Conservation (phyloP, 2,888 invertebrate species). For the Watsonalla binaria region DNA sequence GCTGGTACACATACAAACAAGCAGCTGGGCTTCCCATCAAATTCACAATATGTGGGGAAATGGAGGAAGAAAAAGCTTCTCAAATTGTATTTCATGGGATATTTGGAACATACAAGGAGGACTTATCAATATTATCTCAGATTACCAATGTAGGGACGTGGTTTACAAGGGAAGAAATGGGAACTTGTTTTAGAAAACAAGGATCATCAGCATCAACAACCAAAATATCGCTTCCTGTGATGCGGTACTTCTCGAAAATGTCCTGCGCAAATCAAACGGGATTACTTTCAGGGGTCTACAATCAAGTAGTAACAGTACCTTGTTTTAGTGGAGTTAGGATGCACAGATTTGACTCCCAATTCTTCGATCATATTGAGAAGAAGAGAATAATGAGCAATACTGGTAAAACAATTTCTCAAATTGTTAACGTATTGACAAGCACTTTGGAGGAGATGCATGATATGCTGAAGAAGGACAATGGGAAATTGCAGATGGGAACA, state of each 20-base stretch:
- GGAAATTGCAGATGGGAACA: constrained; percentile 4
- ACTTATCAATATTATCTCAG: constrained; percentile 9
- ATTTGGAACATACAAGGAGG: constrained; percentile 22
- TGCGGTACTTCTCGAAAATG: constrained; percentile 13
- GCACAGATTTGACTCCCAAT: constrained; percentile 9
- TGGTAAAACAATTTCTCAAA: constrained; percentile 2
- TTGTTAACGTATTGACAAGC: neutral
- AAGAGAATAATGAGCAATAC: neutral
- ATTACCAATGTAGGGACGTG: constrained; percentile 8
- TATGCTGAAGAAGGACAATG: neutral
- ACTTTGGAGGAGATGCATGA: constrained; percentile 4
- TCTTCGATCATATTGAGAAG: constrained; percentile 4
- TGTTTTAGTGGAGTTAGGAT: constrained; percentile 10
- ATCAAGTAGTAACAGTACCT: constrained; percentile 10
- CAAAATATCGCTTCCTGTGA: constrained; percentile 5
- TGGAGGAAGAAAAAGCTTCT: constrained; percentile 14
- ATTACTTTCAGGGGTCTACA: constrained; percentile 17
- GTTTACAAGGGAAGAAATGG: constrained; percentile 20
- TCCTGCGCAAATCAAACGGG: constrained; percentile 16
- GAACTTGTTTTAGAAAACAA: constrained; percentile 10
- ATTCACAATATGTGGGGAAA: constrained; percentile 6
- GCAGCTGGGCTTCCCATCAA: too few relatives aligned
- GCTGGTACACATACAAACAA: constrained; percentile 21
- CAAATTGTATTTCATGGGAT: constrained; percentile 20
- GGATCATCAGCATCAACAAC: constrained; percentile 12